Percentiles rank a stretch among this genome's conserved stretches.
phyloP scores from a whole-genome alignment of 2,888 invertebrate genomes.

The Andrena hattorfiana region DNA sequence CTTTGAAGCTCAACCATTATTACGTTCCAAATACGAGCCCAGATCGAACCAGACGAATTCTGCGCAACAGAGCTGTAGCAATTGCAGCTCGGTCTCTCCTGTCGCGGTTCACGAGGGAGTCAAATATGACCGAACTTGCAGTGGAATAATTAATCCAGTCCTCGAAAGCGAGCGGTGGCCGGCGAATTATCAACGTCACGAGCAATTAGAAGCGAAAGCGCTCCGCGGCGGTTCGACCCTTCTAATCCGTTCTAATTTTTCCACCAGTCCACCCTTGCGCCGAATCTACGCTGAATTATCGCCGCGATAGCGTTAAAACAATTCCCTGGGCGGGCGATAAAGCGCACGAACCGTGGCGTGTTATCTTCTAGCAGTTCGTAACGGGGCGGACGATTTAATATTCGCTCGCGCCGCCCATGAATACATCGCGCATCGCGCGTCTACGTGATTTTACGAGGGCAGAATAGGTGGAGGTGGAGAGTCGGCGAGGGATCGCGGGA shows the following conservation, averaged over 20 bases:
- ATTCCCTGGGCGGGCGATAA: constrained; percentile 18
- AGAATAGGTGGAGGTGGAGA: background rate
- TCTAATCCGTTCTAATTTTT: constrained; percentile 12
- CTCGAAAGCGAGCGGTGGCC: background rate
- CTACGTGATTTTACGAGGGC: constrained; percentile 55
- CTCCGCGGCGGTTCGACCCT: background rate
- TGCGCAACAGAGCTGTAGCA: background rate
- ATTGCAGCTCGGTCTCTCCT: background rate
- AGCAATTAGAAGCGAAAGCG: background rate
- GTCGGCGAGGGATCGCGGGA: background rate
- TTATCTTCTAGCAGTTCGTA: constrained; percentile 36
- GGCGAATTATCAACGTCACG: background rate
- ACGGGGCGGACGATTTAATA: constrained; percentile 56
- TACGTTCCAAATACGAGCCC: background rate
- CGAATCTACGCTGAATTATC: constrained; percentile 9
- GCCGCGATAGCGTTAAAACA: constrained; percentile 13
- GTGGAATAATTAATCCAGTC: background rate
- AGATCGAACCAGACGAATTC: background rate
- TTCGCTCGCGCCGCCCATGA: constrained; percentile 48
- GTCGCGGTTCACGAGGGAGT: background rate
- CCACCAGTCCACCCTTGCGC: background rate
- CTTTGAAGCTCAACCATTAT: background rate
- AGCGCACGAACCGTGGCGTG: constrained; percentile 15
- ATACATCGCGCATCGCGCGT: constrained; percentile 43
- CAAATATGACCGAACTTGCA: background rate